These are phyloP conservation scores for Apis laboriosa DNA, from an alignment of 1,140 invertebrate genomes.

Conservation along the genomic window DNA sequence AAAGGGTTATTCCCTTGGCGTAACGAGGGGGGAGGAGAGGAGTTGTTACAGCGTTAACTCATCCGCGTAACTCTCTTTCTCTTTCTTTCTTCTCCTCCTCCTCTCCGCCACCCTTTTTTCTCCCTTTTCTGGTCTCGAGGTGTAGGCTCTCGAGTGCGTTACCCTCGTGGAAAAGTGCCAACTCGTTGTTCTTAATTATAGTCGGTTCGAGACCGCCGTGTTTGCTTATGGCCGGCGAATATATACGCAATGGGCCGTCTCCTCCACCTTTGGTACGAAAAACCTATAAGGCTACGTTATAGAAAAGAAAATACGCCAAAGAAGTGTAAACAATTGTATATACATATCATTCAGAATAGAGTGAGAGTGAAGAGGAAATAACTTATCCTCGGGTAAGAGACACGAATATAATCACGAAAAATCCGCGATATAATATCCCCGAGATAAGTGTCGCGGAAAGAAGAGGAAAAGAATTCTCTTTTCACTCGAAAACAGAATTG, in stretches of 20 bases:
- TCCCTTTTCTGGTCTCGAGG: not conserved
- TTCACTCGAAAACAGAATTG: slow-evolving; percentile 45
- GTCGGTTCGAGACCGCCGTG: not conserved
- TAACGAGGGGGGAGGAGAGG: not conserved
- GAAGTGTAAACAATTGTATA: too few species aligned
- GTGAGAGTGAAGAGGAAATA: too few species aligned
- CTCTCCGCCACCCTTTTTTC: not conserved
- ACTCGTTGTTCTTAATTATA: slow-evolving; percentile 30
- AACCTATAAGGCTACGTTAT: too few species aligned
- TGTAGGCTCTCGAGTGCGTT: slow-evolving; percentile 10
- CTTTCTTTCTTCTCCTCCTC: not conserved
- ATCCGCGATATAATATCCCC: not conserved
- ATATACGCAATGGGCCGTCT: not conserved
- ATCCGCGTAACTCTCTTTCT: slow-evolving; percentile 18
- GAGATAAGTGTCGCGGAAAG: slow-evolving; percentile 1
- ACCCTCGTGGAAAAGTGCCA: slow-evolving; percentile 33
- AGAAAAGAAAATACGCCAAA: too few species aligned
- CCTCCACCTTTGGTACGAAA: too few species aligned
- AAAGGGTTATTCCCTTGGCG: slow-evolving; percentile 14
- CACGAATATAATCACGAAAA: slow-evolving; percentile 12
- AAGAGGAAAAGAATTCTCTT: not conserved
- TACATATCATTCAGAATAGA: too few species aligned
- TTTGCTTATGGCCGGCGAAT: not conserved
- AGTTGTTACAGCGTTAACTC: slow-evolving; percentile 21
- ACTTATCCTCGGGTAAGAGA: slow-evolving; percentile 5